Percentiles rank a stretch among this genome's conserved stretches.
Evolutionary conservation across 2,113 vertebrate species (phyloP).

Genomic region (Origma solitaria): DNA sequence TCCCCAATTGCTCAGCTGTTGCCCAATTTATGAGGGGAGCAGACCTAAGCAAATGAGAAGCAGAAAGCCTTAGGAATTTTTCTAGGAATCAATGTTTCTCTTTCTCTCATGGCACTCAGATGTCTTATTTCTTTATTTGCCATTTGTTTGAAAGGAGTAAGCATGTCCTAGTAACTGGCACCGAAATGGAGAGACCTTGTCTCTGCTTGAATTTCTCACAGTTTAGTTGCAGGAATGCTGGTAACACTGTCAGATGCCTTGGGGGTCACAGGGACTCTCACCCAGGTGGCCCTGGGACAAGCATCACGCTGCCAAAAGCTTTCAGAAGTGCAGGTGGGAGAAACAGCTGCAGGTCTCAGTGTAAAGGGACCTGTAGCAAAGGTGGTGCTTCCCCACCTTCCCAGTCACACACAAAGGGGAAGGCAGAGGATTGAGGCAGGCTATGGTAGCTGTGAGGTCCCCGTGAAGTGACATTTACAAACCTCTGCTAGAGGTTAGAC

Average conservation of each 20-base stretch:
- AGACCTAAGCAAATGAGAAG: not conserved
- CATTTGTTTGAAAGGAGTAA: not conserved
- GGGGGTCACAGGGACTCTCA: accelerated
- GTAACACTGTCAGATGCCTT: not conserved
- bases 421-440: not conserved
- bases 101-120: not conserved
- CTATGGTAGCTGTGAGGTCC: not conserved
- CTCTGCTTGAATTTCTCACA: not conserved
- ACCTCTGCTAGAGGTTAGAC: not conserved
- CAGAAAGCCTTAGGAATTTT: not conserved
- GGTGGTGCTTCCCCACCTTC: too few species aligned
- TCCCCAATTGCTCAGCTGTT: not conserved
- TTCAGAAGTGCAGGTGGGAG: not conserved
- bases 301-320: not conserved
- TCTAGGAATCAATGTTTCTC: not conserved
- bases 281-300: not conserved
- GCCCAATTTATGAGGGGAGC: not conserved
- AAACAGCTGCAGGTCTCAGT: not conserved
- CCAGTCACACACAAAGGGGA: not conserved
- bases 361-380: not conserved
- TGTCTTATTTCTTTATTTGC: not conserved
- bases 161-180: not conserved
- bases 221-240: accelerated
- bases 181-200: not conserved
- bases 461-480: not conserved